Conservation (phyloP, 2,888 invertebrate genomes). For the Gastracanthus pulcherrimus region DNA sequence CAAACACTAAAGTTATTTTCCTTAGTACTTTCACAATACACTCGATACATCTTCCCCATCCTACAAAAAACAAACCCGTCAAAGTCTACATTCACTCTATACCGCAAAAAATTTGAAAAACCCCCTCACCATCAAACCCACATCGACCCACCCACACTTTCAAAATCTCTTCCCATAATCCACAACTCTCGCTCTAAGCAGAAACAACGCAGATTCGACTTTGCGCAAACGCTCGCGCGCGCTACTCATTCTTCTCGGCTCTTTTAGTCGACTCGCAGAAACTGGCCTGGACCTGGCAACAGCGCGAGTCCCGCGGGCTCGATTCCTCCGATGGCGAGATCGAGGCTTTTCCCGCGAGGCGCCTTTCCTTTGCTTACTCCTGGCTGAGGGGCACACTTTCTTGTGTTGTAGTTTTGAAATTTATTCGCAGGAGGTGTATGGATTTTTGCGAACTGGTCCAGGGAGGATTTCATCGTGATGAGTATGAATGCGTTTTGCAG, state of each 20-base stretch:
- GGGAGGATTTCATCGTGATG: no score
- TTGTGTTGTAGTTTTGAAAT: not conserved
- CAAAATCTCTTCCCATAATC: not conserved
- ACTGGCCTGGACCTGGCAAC: not conserved
- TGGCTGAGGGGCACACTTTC: not conserved
- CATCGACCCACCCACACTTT: no score
- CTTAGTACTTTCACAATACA: no score
- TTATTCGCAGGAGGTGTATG: not conserved
- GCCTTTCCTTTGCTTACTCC: not conserved
- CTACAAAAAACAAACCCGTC: no score
- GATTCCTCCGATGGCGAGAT: constrained; percentile 1
- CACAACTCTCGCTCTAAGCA: not conserved
- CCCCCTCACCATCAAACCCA: no score
- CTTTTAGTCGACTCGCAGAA: constrained; percentile 4
- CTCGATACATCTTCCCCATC: no score
- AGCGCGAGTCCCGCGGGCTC: constrained; percentile 25
- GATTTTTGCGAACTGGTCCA: no score
- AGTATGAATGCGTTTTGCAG: no score
- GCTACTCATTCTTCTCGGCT: constrained; percentile 2
- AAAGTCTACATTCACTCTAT: no score
- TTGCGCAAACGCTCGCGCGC: not conserved
- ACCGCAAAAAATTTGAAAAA: no score
- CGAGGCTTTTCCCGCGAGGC: constrained; percentile 11
- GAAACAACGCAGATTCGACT: not conserved
- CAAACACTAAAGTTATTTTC: no score